These are phyloP conservation scores for Iguana delicatissima DNA, from an alignment of 2,797 vertebrate genomes.

Conservation along the genomic window DNA sequence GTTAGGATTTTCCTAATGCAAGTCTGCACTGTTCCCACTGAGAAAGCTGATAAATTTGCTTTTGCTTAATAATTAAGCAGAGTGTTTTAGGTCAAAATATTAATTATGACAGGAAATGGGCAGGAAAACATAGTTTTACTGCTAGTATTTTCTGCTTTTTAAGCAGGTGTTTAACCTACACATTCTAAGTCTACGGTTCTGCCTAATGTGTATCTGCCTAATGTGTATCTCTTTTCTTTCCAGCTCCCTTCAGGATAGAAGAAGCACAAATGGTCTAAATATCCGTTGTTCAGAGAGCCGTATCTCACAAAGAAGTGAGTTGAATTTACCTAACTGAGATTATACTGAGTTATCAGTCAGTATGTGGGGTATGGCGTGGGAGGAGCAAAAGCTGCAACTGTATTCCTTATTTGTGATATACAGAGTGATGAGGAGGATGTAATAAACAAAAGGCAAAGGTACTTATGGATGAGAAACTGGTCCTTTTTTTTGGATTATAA, in stretches of 20 bases:
- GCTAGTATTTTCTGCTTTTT: neutral
- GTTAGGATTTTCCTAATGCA: neutral
- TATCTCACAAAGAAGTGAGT: conserved; percentile 75
- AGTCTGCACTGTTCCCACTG: neutral
- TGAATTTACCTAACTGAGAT: conserved; percentile 24
- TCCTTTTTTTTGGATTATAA: neutral
- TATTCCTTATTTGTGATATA: neutral
- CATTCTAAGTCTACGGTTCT: neutral
- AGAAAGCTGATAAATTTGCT: neutral
- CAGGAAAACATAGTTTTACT: neutral
- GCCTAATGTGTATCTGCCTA: conserved; percentile 2
- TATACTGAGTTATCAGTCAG: conserved; percentile 25
- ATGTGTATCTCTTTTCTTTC: conserved; percentile 48
- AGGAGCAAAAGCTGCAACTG: conserved; percentile 4
- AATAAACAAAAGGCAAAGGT: neutral
- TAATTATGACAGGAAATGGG: neutral
- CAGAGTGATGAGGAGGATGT: neutral
- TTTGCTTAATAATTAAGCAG: neutral
- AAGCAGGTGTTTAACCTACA: neutral
- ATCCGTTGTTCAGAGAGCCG: conserved; percentile 60
- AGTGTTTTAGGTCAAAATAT: neutral
- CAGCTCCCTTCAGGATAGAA: conserved; percentile 78
- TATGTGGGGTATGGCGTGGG: neutral
- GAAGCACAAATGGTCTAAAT: conserved; percentile 66
- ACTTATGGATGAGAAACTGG: neutral